phyloP scores from a whole-genome alignment of 2,888 invertebrate genomes.

The Lasioglossum marginatum region DNA sequence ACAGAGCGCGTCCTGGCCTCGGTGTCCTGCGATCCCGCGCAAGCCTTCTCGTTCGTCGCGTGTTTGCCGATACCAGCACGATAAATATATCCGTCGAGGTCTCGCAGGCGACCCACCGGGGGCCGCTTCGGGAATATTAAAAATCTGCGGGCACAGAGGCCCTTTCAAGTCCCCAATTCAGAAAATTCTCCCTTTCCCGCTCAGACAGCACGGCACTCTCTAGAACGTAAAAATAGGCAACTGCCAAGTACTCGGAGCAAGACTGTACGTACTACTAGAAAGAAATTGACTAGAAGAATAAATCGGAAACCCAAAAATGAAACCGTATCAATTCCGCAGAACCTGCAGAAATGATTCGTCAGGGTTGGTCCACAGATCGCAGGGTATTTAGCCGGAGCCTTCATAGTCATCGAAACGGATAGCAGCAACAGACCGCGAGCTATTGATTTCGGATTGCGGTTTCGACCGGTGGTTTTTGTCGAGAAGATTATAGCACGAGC shows the following conservation, averaged over 20 bases:
- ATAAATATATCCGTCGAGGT: slow-evolving; percentile 16
- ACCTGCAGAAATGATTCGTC: no score
- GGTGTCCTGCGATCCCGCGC: slow-evolving; percentile 8
- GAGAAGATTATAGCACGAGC: slow-evolving; percentile 76
- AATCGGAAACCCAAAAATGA: no score
- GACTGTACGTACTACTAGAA: no score
- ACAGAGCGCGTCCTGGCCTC: slow-evolving; percentile 26
- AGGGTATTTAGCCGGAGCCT: not conserved
- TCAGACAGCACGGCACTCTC: not conserved
- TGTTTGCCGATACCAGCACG: slow-evolving; percentile 11
- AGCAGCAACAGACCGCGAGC: slow-evolving; percentile 76
- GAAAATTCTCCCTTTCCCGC: not conserved
- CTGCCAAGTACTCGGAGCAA: not conserved
- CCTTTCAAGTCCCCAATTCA: not conserved
- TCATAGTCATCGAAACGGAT: slow-evolving; percentile 66
- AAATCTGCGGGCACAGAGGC: not conserved
- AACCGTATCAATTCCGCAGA: no score
- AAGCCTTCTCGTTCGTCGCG: not conserved
- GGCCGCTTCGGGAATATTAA: not conserved
- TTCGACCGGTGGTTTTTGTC: slow-evolving; percentile 74
- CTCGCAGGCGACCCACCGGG: not conserved
- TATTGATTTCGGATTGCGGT: slow-evolving; percentile 80
- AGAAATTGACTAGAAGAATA: no score
- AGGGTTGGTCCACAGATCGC: no score
- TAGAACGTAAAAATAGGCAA: not conserved